Evolutionary conservation across 2,888 invertebrate species (phyloP), one percentile per base, ranked within the genome.

Genomic region (Tenthredo livida): DNA sequence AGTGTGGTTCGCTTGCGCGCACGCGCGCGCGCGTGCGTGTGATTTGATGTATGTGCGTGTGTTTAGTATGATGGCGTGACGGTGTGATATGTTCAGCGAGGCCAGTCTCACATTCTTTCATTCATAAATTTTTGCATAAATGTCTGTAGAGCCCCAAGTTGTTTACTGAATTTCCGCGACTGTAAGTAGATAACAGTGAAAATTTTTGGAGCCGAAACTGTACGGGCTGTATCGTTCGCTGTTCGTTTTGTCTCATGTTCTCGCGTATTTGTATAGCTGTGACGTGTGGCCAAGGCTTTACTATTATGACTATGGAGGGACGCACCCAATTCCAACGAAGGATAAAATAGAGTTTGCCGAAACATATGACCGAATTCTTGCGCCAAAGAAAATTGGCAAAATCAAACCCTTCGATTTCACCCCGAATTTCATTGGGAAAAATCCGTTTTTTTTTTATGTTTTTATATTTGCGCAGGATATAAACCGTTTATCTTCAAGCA

Each of bases 11-110:
- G 72, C 40, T 43, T 40, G 33, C 72, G 17, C 70, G 58, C 72
- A 15, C 70, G 58, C 47, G 33, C 29, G 65, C 50, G 65, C 50
- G 72, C 43, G 47, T 85, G 40, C 40, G 40, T 43, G 50, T 72
- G 61, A 73, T 84, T 85, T 65, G 15, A 17, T 37, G 37, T 84
- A 43, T 37, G 40, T 84, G 50, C 78, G 85, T 86, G 73, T 84
- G 29, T 80, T 80, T 80, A 61, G 78, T 73, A 78, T 78, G 83
- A 47, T 84, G 58, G 85, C 77, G 80, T 86, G 87, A 86, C 87
- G 83, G 85, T 88, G 87, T 90, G 90, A 90, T 90, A 90, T 90
- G 90, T 90, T 88, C 88, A 88, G 88, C 89, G 89, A 89, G 88
- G 87, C 87, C 88, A 89, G 89, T 89, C 89, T 80, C 80, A 88